Conservation (phyloP, 1,140 invertebrate species). For the Orius insidiosus region DNA sequence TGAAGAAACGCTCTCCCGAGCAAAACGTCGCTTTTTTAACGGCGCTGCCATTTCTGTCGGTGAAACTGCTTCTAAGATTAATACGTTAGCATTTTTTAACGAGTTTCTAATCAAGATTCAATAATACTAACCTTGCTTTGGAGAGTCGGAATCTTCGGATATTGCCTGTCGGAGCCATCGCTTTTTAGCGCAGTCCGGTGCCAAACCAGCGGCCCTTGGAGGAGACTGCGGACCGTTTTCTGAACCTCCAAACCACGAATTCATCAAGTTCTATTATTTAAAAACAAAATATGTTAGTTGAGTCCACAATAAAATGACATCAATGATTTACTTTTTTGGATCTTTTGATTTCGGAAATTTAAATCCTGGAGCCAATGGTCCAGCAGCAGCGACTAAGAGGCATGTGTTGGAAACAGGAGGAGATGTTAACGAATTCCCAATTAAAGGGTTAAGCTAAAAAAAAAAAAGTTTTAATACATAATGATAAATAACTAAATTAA, state of each 20-base stretch:
- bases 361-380: constrained; percentile 54
- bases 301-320: no score
- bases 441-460: constrained; percentile 2
- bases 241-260: constrained; percentile 64
- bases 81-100: constrained; percentile 4
- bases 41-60: constrained; percentile 69
- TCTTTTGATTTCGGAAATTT: constrained; percentile 77
- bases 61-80: constrained; percentile 33
- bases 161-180: constrained; percentile 91
- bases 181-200: constrained; percentile 57
- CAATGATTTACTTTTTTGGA: constrained; percentile 32
- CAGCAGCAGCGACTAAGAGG: constrained; percentile 58
- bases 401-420: constrained; percentile 50
- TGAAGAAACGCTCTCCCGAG: constrained; percentile 53
- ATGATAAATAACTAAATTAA: no score
- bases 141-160: constrained; percentile 66
- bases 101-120: no score
- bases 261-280: constrained; percentile 57
- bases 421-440: constrained; percentile 18
- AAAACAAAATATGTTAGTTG: constrained; percentile 15
- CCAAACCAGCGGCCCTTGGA: constrained; percentile 30
- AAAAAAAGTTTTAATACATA: not conserved
- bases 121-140: constrained; percentile 36
- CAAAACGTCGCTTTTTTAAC: constrained; percentile 76
- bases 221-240: constrained; percentile 29